These are phyloP conservation scores for Yponomeuta plumbellus DNA, from an alignment of 2,888 invertebrate genomes.

Conservation along the genomic window DNA sequence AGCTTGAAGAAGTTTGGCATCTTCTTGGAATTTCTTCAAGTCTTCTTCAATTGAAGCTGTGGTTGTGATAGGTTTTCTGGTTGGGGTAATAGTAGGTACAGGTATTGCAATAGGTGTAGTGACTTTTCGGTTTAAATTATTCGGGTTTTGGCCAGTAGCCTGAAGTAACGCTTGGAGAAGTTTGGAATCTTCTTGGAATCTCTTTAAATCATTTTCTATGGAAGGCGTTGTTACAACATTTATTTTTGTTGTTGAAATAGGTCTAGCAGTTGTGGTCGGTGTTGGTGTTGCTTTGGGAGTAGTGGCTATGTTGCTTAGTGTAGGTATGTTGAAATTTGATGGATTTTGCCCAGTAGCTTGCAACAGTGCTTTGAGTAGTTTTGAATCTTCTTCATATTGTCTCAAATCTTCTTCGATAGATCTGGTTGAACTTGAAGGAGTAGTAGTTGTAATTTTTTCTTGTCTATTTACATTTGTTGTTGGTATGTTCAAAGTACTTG, in stretches of 20 bases:
- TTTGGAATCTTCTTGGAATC: slow-evolving; percentile 67
- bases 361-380: slow-evolving; percentile 48
- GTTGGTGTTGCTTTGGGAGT: slow-evolving; percentile 23
- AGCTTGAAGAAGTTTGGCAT: slow-evolving; percentile 63
- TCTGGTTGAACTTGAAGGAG: slow-evolving; percentile 47
- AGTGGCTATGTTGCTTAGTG: slow-evolving; percentile 15
- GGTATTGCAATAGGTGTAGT: slow-evolving; percentile 22
- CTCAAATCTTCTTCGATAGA: slow-evolving; percentile 66
- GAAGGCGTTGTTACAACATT: slow-evolving; percentile 53
- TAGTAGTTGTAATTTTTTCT: slow-evolving; percentile 24
- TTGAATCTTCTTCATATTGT: slow-evolving; percentile 67
- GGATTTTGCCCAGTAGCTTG: slow-evolving; percentile 57
- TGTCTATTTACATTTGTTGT: slow-evolving; percentile 23
- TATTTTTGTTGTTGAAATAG: slow-evolving; percentile 28
- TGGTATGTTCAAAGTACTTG: slow-evolving; percentile 33
- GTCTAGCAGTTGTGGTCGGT: slow-evolving; percentile 23
- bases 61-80: slow-evolving; percentile 43
- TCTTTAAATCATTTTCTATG: slow-evolving; percentile 63
- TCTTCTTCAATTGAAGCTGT: slow-evolving; percentile 62
- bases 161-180: slow-evolving; percentile 61
- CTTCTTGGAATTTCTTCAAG: slow-evolving; percentile 64
- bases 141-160: slow-evolving; percentile 63
- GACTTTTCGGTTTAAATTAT: slow-evolving; percentile 35
- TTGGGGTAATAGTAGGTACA: slow-evolving; percentile 24
- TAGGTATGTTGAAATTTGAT: slow-evolving; percentile 45